These are phyloP conservation scores for Pantelozetes paolii DNA, from an alignment of 2,888 invertebrate genomes.

Conservation along the genomic window DNA sequence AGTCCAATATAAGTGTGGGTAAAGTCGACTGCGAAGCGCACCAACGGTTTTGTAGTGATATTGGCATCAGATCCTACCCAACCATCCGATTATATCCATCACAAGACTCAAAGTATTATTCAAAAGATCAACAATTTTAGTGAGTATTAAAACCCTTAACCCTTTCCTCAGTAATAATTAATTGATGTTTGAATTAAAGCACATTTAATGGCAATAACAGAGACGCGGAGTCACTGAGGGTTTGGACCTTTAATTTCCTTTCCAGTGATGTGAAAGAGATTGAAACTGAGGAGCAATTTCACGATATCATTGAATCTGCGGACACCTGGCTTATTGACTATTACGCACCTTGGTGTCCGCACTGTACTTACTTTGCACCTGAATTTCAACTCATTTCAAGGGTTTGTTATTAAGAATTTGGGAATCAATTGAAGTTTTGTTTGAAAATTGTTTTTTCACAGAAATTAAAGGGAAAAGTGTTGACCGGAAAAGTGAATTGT, in stretches of 20 bases:
- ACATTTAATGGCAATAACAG: conserved; percentile 61
- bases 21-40: conserved; percentile 65
- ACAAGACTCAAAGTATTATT: conserved; percentile 49
- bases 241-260: conserved; percentile 63
- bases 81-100: conserved; percentile 64
- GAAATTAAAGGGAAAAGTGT: conserved; percentile 15
- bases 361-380: conserved; percentile 60
- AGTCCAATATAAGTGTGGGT: conserved; percentile 58
- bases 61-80: conserved; percentile 65
- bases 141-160: conserved; percentile 50
- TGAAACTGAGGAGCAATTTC: conserved; percentile 55
- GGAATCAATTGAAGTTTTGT: neutral
- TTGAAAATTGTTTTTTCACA: neutral
- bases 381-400: conserved; percentile 64
- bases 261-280: conserved; percentile 59
- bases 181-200: conserved; percentile 51
- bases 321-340: conserved; percentile 57
- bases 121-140: conserved; percentile 46
- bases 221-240: conserved; percentile 61
- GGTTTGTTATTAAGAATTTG: conserved; percentile 54
- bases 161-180: conserved; percentile 13
- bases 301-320: conserved; percentile 56
- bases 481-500: neutral
- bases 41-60: conserved; percentile 58
- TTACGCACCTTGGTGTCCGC: conserved; percentile 59